These are phyloP conservation scores for Deilephila porcellus DNA, from an alignment of 2,888 invertebrate genomes.

Conservation along the genomic window DNA sequence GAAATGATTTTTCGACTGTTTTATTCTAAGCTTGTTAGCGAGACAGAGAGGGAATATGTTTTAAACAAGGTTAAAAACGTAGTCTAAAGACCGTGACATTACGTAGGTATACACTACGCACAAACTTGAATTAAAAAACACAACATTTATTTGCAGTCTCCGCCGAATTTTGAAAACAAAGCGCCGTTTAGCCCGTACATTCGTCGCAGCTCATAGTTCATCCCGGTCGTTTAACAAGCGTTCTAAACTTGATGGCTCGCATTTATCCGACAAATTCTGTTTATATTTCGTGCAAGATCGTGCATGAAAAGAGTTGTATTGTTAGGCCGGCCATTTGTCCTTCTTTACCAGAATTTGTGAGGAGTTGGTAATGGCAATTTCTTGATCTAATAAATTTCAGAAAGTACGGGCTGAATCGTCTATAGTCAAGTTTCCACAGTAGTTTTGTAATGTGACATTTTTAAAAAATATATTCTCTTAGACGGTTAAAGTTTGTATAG, in stretches of 20 bases:
- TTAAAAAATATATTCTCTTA: too few species aligned
- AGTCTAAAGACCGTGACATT: too few species aligned
- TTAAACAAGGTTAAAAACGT: too few species aligned
- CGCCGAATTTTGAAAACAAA: background rate
- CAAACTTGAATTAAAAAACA: background rate
- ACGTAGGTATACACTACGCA: too few species aligned
- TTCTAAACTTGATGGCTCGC: constrained; percentile 32
- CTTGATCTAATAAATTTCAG: background rate
- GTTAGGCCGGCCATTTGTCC: constrained; percentile 11
- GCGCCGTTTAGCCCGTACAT: constrained; percentile 28
- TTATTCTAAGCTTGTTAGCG: too few species aligned
- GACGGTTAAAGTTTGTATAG: too few species aligned
- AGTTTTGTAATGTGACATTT: too few species aligned
- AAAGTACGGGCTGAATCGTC: too few species aligned
- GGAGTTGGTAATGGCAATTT: too few species aligned
- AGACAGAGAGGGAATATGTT: too few species aligned
- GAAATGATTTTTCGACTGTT: too few species aligned
- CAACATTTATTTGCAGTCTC: background rate
- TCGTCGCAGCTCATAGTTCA: constrained; percentile 37
- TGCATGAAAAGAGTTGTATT: constrained; percentile 30
- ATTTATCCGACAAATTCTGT: constrained; percentile 30
- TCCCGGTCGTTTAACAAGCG: constrained; percentile 40
- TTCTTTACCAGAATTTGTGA: background rate
- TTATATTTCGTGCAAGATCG: constrained; percentile 30
- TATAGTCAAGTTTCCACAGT: too few species aligned